Evolutionary conservation across 2,797 vertebrate genomes (phyloP).

Genomic region (Champsocephalus esox): DNA sequence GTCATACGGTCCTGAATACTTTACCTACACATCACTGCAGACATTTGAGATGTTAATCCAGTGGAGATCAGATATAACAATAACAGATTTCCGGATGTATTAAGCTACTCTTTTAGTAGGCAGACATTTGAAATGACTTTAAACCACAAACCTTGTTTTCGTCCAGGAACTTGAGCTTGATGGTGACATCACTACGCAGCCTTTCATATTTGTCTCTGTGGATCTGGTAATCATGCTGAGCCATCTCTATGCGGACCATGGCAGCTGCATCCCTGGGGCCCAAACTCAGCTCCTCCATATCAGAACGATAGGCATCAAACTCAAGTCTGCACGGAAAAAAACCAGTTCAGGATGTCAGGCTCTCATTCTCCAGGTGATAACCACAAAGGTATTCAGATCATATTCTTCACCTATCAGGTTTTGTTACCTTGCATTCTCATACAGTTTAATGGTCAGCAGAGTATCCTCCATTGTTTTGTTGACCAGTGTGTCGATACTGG

Average conservation of each 20-base stretch:
- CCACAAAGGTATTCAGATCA: neutral
- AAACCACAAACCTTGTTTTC: conserved; percentile 91
- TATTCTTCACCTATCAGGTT: neutral
- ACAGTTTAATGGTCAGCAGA: conserved; percentile 93
- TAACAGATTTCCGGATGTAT: neutral
- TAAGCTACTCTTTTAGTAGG: neutral
- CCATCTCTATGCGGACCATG: conserved; percentile 90
- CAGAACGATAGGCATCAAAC: conserved; percentile 95
- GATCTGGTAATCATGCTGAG: conserved; percentile 93
- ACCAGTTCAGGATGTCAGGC: neutral
- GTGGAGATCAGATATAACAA: neutral
- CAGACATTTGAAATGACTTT: neutral
- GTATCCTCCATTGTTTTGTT: conserved; percentile 99
- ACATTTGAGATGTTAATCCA: neutral
- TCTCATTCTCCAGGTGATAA: neutral
- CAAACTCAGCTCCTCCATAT: conserved; percentile 95
- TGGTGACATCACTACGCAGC: conserved; percentile 94
- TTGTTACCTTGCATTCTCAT: conserved; percentile 93
- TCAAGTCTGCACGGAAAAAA: conserved; percentile 86
- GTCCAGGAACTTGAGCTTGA: conserved; percentile 98
- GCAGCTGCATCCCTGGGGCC: conserved; percentile 90
- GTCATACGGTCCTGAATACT: neutral
- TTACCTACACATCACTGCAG: neutral
- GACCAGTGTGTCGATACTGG: conserved; percentile 95
- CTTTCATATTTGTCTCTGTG: conserved; percentile 96